Percentiles rank a stretch among this genome's conserved stretches.
phyloP scores from a whole-genome alignment of 1,140 invertebrate genomes.

The Drosophila varians region DNA sequence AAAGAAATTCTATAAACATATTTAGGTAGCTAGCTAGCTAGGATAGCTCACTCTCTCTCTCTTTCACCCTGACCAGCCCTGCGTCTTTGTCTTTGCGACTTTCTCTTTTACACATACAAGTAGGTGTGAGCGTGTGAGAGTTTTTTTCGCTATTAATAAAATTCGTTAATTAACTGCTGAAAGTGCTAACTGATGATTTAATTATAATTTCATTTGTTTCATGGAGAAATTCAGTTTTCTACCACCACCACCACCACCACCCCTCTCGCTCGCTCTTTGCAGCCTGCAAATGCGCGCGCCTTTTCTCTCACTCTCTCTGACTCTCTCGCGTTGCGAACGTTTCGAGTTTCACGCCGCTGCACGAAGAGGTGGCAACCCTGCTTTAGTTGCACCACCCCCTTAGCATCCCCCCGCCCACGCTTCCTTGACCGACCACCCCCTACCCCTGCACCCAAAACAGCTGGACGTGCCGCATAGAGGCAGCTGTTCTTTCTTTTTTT shows the following conservation, averaged over 20 bases:
- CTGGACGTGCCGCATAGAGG: conserved; percentile 18
- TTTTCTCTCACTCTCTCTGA: conserved; percentile 17
- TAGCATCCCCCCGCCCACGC: background rate
- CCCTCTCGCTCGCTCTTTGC: conserved; percentile 5
- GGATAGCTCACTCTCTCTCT: background rate
- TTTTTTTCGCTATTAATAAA: background rate
- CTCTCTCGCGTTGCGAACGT: conserved; percentile 13
- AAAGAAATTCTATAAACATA: background rate
- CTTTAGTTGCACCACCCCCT: conserved; percentile 9
- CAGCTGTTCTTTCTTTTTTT: conserved; percentile 21
- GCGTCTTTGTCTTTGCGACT: background rate
- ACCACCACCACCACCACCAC: background rate
- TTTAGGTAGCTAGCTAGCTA: background rate
- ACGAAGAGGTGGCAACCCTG: conserved; percentile 44
- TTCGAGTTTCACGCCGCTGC: conserved; percentile 31
- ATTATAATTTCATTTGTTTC: conserved; percentile 38
- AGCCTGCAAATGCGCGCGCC: conserved; percentile 44
- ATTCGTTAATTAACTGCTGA: conserved; percentile 1
- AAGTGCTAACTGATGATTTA: conserved; percentile 25
- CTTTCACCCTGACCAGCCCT: too few relatives aligned
- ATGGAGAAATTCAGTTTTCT: background rate
- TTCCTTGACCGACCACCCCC: background rate
- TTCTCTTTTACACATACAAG: background rate
- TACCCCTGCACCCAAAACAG: conserved; percentile 14
- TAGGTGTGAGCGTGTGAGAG: background rate